Evolutionary conservation across 2,888 invertebrate genomes (phyloP).

Genomic region (Helicoverpa assulta): DNA sequence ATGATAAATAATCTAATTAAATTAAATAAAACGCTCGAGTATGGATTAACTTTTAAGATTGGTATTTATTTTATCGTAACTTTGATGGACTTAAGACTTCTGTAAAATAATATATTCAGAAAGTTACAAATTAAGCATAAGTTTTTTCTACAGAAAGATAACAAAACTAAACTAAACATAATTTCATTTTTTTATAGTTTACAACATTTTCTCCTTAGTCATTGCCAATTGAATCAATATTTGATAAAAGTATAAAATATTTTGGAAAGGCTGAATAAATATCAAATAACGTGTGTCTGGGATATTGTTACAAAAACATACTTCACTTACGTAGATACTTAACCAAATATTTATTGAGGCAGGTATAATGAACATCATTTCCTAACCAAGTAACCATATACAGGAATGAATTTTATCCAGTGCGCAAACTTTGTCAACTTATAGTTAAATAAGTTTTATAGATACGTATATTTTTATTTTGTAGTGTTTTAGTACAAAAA

Average conservation of each 20-base stretch:
- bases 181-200: not conserved
- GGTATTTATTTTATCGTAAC: too few species aligned
- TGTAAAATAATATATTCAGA: too few species aligned
- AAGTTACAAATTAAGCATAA: not conserved
- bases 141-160: not conserved
- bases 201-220: not conserved
- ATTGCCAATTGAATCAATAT: conserved; percentile 1
- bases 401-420: too few species aligned
- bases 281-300: conserved; percentile 1
- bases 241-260: not conserved
- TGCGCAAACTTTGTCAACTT: too few species aligned
- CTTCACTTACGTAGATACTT: not conserved
- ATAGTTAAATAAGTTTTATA: too few species aligned
- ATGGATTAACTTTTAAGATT: too few species aligned
- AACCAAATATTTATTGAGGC: not conserved
- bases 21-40: too few species aligned
- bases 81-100: too few species aligned
- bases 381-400: too few species aligned
- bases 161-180: not conserved
- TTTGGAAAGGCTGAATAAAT: not conserved
- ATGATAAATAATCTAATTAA: too few species aligned
- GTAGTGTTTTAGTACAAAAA: too few species aligned
- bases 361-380: not conserved
- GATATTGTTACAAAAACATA: not conserved
- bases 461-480: too few species aligned